Base-by-base conservation (phyloP, 2,888 invertebrate species). In the Drosophila suboccidentalis region DNA sequence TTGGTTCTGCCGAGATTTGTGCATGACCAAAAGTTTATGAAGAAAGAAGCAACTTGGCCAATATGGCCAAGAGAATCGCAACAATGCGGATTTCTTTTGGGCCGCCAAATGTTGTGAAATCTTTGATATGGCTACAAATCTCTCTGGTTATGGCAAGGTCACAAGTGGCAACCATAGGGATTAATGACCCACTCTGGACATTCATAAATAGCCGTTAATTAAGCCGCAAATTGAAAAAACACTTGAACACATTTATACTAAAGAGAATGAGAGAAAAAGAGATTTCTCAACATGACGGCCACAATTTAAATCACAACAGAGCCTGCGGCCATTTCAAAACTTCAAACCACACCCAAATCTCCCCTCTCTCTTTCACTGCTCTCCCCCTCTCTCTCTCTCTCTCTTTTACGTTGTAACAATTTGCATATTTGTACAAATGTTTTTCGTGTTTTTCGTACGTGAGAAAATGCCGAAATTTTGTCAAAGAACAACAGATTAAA, bases 361-460 rank as follows among this genome's bases (percentile, higher is more conserved):
- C 11, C 19, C 6, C 8, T 15, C 61, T 29, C 19, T 36, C 13
- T 0, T 11, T 32, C 13, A 29, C 34, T 15, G 5, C 26, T 6
- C 2, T 59, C 19, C 47, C 34, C 29, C 10, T 9, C 34, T 3
- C 1, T 10, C 17, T 10, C 15, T 10, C 26, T 15, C 36, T 17
- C 39, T 32, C 46, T 43, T 44, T 58, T 60, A 55, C 36, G 49
- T 66, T 50, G 66, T 67, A 73, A 64, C 70, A 74, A 87, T 85
- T 89, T 77, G 74, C 90, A 85, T 82, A 79, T 75, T 68, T 73
- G 63, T 78, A 78, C 63, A 78, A 83, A 73, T 74, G 61, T 68
- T 61, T 61, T 59, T 51, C 8, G 34, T 64, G 19, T 50, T 54
- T 41, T 36, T 49, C 8, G 78, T 86, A 90, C 86, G 90, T 86